Evolutionary conservation across 23 tunicate genomes (phyloP).

Genomic region (Corella eumyota): DNA sequence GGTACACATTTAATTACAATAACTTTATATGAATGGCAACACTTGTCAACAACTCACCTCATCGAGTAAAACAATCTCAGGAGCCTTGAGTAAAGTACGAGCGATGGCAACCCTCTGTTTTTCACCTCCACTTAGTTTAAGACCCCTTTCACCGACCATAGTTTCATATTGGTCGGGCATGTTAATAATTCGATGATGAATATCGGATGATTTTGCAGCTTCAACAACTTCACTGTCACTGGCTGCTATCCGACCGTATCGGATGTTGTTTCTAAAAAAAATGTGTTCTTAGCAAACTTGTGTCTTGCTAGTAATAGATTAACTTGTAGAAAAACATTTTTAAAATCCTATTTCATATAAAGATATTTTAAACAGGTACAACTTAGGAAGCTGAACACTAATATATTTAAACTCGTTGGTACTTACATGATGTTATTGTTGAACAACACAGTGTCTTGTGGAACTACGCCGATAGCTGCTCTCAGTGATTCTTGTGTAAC

Average conservation of each 20-base stretch:
- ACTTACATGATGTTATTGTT: constrained; percentile 87
- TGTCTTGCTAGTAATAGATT: not conserved
- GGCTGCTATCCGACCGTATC: constrained; percentile 76
- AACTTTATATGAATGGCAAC: not conserved
- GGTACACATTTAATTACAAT: too few species aligned
- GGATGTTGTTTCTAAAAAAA: constrained; percentile 67
- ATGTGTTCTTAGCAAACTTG: not conserved
- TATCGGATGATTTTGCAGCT: constrained; percentile 73
- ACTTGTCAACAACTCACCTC: constrained; percentile 42
- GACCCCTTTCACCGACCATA: constrained; percentile 91
- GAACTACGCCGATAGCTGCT: constrained; percentile 74
- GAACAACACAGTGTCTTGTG: constrained; percentile 92
- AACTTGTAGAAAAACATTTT: not conserved
- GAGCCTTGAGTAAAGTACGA: constrained; percentile 78
- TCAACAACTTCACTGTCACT: constrained; percentile 64
- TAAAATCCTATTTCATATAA: not conserved
- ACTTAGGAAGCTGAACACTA: not conserved
- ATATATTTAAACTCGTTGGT: not conserved
- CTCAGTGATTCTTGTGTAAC: constrained; percentile 79
- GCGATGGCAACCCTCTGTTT: constrained; percentile 98
- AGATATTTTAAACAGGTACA: not conserved
- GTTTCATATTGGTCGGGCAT: constrained; percentile 86
- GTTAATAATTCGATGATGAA: constrained; percentile 59
- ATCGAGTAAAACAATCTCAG: constrained; percentile 74
- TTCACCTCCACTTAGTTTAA: constrained; percentile 95